Base-by-base conservation (phyloP, 2,888 invertebrate species). In the Uropetala carovei region DNA sequence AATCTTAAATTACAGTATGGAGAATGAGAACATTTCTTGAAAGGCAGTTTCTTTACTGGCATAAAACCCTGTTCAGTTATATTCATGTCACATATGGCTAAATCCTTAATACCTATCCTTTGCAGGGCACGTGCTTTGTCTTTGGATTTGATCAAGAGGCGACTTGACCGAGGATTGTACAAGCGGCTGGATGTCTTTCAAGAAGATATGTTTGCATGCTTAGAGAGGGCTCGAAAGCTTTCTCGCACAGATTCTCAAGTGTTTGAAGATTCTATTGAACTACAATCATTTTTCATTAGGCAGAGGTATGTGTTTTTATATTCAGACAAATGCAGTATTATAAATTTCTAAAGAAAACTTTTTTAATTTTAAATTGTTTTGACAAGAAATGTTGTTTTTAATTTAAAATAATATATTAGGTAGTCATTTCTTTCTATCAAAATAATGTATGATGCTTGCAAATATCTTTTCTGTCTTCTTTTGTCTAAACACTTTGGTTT, bases 141-240 rank as follows among this genome's bases (percentile, higher is more conserved):
- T 0, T 96, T 99, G 94, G 99, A 99, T 95, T 96, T 99, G 92
- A 98, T 99, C 92, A 99, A 99, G 95, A 96, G 98, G 43, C 96
- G 99, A 43, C 95, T 99, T 83, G 99, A 99, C 94, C 97, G 98
- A 94, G 98, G 98, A 0, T 96, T 98, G 7, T 99, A 99, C 95
- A 97, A 98, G 94, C 96, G 99, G 10, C 95, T 99, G 93, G 99
- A 99, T 95, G 96, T 97, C 92, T 99, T 99, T 95, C 99, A 99
- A 95, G 99, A 99, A 94, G 99, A 99, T 94, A 97, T 99, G 94
- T 99, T 99, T 94, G 96, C 97, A 64, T 98, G 99, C 93, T 97
- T 99, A 94, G 99, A 99, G 94, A 95, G 96, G 93, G 99, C 99
- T 0, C 96, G 99, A 4, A 97, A 97, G 93, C 95, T 99, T 0